Conservation (phyloP, 2,797 vertebrate genomes). For the Cossypha heuglini region DNA sequence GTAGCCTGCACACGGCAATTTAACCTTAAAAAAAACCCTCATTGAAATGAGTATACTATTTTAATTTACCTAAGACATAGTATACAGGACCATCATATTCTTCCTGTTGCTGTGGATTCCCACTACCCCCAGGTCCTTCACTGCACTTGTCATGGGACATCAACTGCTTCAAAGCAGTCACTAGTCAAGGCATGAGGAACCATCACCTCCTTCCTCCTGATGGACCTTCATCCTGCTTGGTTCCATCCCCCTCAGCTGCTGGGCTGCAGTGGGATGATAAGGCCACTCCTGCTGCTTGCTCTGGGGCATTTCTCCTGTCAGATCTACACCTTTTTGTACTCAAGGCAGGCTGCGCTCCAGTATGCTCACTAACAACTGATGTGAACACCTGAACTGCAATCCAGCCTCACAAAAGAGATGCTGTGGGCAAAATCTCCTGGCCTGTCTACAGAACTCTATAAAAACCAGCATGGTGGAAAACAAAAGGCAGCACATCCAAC, state of each 20-base stretch:
- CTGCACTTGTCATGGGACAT: background rate
- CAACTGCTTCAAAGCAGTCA: background rate
- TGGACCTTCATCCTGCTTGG: background rate
- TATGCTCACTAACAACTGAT: background rate
- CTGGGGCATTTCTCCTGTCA: background rate
- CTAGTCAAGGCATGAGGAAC: background rate
- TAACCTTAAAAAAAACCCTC: background rate
- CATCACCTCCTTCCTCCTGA: background rate
- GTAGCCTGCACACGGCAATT: background rate
- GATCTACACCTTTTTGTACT: background rate
- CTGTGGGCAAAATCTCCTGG: background rate
- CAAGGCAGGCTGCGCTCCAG: fast-evolving
- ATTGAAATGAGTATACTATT: background rate
- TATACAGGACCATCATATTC: background rate
- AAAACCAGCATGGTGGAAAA: background rate
- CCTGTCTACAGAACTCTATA: background rate
- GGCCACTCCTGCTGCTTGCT: background rate
- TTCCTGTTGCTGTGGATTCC: background rate
- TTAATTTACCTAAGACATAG: background rate
- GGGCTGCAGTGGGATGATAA: background rate
- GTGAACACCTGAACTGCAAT: background rate
- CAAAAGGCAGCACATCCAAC: background rate
- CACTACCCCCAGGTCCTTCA: background rate
- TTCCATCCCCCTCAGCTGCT: background rate
- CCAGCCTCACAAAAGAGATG: background rate